Evolutionary conservation across 1,140 invertebrate genomes (phyloP), one percentile per base, ranked within the genome.

Genomic region (Drosophila tropicalis): DNA sequence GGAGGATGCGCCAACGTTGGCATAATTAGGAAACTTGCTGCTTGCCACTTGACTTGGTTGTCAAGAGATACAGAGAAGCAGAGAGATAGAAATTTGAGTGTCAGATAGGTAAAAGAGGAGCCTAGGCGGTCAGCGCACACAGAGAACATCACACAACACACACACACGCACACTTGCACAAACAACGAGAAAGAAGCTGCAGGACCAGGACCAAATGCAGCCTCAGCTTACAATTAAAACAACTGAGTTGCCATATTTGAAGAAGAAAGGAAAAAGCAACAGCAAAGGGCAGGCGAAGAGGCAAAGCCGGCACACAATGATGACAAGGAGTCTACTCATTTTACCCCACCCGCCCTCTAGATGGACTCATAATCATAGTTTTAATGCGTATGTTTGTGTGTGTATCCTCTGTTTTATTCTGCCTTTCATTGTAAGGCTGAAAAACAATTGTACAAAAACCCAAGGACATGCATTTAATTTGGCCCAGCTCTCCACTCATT

Each of bases 401-500:
- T 51, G 44, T 32, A 15, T 63, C 44, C 25, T 51, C 62, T 17
- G 9, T 65, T 55, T 65, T 65, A 65, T 65, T 65, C 56, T 65
- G 44, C 63, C 32, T 55, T 65, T 65, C 47, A 65, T 65, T 65
- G 63, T 65, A 32, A 65, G 29, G 44, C 44, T 12, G 44, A 51
- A 51, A 51, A 54, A 56, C 25, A 36, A 32, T 34, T 58, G 19
- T 55, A 55, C 51, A 34, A 51, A 29, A 54, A 63, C 47, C 54
- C 63, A 65, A 65, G 63, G 63, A 65, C 63, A 65, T 65, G 63
- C 63, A 65, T 65, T 65, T 65, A 65, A 65, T 65, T 65, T 65
- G 63, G 51, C n/a, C 19, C 22, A 51, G 44, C 44, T 51, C 44
- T 51, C 44, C 9, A 22, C 17, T 22, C 44, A 51, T 12, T 12